These are phyloP conservation scores for Zhuqinia jingwanae DNA, from an alignment of 2,888 invertebrate genomes.

Conservation along the genomic window DNA sequence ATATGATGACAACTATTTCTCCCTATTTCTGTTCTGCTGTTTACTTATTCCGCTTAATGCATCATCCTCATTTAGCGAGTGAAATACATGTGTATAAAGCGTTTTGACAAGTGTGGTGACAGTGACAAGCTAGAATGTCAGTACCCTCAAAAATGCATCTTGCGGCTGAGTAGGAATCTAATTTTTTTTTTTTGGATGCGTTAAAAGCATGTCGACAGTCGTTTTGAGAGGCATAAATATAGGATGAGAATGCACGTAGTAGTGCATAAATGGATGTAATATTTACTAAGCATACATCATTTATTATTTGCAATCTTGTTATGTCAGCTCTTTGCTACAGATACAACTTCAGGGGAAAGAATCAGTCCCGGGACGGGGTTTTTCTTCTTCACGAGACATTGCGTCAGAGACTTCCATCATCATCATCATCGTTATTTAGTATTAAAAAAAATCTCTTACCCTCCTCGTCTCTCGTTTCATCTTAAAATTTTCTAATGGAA, in stretches of 20 bases:
- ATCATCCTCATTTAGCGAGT: conserved; percentile 32
- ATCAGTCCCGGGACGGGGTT: neutral
- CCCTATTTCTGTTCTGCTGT: neutral
- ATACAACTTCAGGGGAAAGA: neutral
- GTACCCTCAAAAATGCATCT: conserved; percentile 30
- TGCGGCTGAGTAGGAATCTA: neutral
- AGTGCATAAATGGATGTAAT: neutral
- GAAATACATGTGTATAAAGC: conserved; percentile 38
- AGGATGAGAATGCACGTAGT: no score
- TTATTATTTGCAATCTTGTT: conserved; percentile 13
- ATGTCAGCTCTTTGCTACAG: neutral
- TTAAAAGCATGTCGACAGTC: conserved; percentile 21
- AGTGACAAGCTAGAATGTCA: conserved; percentile 38
- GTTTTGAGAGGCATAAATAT: neutral
- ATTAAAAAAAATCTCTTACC: no score
- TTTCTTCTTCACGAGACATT: no score
- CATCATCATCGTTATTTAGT: no score
- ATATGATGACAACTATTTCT: no score
- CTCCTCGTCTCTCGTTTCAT: no score
- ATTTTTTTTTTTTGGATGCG: neutral
- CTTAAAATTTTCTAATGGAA: no score
- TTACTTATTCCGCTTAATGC: conserved; percentile 24
- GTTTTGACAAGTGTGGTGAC: conserved; percentile 50
- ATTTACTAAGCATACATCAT: conserved; percentile 12
- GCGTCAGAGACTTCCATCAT: no score